Conservation (phyloP, 1,140 invertebrate species). For the Drosophila setifemur region DNA sequence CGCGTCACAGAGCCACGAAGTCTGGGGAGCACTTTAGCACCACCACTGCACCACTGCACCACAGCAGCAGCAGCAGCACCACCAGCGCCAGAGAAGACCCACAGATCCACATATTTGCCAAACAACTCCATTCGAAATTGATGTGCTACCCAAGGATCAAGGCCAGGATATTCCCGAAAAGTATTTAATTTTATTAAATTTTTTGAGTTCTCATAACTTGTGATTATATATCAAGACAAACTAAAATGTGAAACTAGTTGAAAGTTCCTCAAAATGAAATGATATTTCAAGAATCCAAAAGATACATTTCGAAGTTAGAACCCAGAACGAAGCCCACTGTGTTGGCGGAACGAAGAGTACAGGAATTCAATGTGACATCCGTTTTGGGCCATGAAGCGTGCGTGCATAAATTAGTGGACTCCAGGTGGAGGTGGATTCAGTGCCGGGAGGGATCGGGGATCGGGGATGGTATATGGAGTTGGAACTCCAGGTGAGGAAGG, state of each 20-base stretch:
- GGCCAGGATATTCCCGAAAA: too few relatives aligned
- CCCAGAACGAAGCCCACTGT: background rate
- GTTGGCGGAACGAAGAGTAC: background rate
- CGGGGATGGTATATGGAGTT: too few relatives aligned
- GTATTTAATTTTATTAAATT: too few relatives aligned
- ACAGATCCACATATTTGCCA: background rate
- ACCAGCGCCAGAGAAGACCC: background rate
- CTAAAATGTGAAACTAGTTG: too few relatives aligned
- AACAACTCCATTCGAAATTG: too few relatives aligned
- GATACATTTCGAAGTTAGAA: background rate
- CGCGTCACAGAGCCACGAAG: conserved; percentile 11
- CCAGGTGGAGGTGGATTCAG: conserved; percentile 33
- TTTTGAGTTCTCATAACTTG: too few relatives aligned
- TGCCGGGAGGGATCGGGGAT: too few relatives aligned
- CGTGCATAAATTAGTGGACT: conserved; percentile 61
- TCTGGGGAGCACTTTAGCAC: too few relatives aligned
- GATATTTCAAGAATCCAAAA: background rate
- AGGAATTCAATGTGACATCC: conserved; percentile 58
- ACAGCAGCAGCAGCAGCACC: background rate
- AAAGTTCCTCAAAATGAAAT: too few relatives aligned
- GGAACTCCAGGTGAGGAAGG: background rate
- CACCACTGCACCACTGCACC: conserved; percentile 1
- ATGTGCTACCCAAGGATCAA: too few relatives aligned
- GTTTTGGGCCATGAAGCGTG: conserved; percentile 60
- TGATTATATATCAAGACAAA: too few relatives aligned